A percentile compares a stretch with the other conserved stretches of the same genome.
These are phyloP conservation scores for Patiria pectinifera DNA, from an alignment of 53 echinoderm and acorn worm species.

Conservation along the genomic window DNA sequence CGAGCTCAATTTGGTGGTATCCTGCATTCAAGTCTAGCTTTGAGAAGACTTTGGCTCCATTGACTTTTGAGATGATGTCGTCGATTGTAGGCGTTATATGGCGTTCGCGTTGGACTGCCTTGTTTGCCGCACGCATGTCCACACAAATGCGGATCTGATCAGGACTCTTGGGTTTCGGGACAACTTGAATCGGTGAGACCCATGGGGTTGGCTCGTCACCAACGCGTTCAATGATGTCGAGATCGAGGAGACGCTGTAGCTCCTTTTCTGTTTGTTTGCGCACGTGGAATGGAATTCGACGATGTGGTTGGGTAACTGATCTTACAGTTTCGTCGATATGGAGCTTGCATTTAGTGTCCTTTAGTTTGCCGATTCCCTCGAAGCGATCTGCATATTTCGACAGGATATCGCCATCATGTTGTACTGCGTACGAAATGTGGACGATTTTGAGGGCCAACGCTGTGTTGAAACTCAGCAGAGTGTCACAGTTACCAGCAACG, in stretches of 20 bases:
- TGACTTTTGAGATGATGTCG: slow-evolving; percentile 57
- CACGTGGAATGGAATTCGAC: slow-evolving; percentile 59
- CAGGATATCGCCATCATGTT: slow-evolving; percentile 29
- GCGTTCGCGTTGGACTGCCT: slow-evolving; percentile 49
- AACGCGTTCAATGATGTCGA: slow-evolving; percentile 61
- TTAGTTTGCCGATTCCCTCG: slow-evolving; percentile 61
- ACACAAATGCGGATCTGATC: slow-evolving; percentile 46
- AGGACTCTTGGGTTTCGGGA: slow-evolving; percentile 49
- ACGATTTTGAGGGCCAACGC: slow-evolving; percentile 36
- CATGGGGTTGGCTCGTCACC: slow-evolving; percentile 63
- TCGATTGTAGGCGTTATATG: slow-evolving; percentile 75
- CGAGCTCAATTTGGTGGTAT: slow-evolving; percentile 75
- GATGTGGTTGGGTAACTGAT: slow-evolving; percentile 52
- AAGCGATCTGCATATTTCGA: slow-evolving; percentile 56
- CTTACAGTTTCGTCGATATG: slow-evolving; percentile 57
- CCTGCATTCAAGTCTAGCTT: slow-evolving; percentile 78
- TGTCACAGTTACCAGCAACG: slow-evolving; percentile 10
- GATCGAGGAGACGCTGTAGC: slow-evolving; percentile 41
- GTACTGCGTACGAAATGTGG: slow-evolving; percentile 50
- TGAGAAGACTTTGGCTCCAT: slow-evolving; percentile 64
- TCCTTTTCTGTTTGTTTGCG: slow-evolving; percentile 61
- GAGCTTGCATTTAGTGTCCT: slow-evolving; percentile 55
- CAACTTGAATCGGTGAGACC: slow-evolving; percentile 58
- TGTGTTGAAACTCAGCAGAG: slow-evolving; percentile 27
- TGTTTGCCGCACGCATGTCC: slow-evolving; percentile 49